Evolutionary conservation across 2,888 invertebrate genomes (phyloP), one percentile per base, ranked within the genome.

Genomic region (Cephus pulcher): DNA sequence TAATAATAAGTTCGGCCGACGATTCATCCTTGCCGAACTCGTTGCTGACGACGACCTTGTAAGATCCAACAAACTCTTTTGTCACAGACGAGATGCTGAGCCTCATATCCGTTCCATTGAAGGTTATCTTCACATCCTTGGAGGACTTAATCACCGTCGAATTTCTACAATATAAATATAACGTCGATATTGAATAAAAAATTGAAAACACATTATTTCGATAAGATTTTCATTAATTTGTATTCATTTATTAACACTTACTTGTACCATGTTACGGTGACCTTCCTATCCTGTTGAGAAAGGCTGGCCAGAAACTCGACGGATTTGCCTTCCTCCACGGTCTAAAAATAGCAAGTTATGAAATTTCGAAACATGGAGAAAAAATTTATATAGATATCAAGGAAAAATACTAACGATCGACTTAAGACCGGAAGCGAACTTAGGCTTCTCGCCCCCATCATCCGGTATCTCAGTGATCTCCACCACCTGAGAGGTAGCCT

Each of bases 21-120:
- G 97, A 96, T 89, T 97, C 96, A 86, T 97, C 98, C 90, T 96
- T 96, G 75, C 99, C 99, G 86, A 95, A 95, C 90, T 98, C 97
- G 91, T 99, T 99, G 88, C 95, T 95, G 77, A 98, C 96, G 35
- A 97, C 95, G 73, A 98, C 95, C 88, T 95, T 96, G 92, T 98
- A 98, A 75, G 95, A 95, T 71, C 97, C 97, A 6, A 95, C 93
- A 89, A 95, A 95, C 88, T 96, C 96, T 73, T 93, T 92, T n/a
- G 94, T 94, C 77, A 95, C 94, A 73, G 96, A 95, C 83, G 94
- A 95, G 84, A 98, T 96, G 80, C 95, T 95, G 12, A 98, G 92
- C 81, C 95, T 95, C 23, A 97, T 95, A 69, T 95, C 95, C 75
- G 95, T 95, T 34, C 97, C 97, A 89, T 98, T 97, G 88, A 97